Evolutionary conservation across 2,797 vertebrate species (phyloP).

Genomic region (Xenopus petersii): DNA sequence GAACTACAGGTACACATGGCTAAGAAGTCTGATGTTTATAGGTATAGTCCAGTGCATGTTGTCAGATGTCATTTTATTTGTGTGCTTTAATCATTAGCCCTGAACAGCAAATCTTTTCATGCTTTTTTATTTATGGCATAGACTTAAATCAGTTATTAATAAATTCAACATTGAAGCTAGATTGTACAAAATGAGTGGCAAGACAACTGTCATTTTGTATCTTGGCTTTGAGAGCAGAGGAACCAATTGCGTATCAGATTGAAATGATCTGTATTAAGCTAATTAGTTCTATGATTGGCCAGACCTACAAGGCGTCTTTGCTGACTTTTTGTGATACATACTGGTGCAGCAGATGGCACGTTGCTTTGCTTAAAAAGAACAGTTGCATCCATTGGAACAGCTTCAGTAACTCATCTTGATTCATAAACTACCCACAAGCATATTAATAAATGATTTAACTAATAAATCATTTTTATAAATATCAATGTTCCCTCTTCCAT

Average conservation of each 20-base stretch:
- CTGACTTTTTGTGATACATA: constrained; percentile 38
- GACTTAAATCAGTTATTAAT: background rate
- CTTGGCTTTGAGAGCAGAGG: constrained; percentile 24
- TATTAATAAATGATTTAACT: constrained; percentile 50
- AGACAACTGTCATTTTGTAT: constrained; percentile 28
- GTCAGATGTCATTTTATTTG: too few relatives aligned
- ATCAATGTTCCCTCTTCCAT: constrained; percentile 46
- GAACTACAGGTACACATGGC: too few relatives aligned
- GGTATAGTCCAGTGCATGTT: too few relatives aligned
- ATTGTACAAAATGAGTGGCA: constrained; percentile 35
- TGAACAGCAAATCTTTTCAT: too few relatives aligned
- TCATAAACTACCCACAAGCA: constrained; percentile 50
- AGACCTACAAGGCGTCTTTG: constrained; percentile 42
- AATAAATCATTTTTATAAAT: constrained; percentile 50
- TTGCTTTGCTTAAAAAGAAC: constrained; percentile 46
- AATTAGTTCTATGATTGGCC: constrained; percentile 47
- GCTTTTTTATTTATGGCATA: too few relatives aligned
- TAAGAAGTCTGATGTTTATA: too few relatives aligned
- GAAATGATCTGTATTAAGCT: constrained; percentile 41
- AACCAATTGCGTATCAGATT: constrained; percentile 39
- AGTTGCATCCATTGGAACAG: constrained; percentile 47
- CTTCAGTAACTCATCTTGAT: constrained; percentile 45
- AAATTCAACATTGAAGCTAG: constrained; percentile 26
- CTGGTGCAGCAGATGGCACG: constrained; percentile 41
- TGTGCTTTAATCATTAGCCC: too few relatives aligned